Base-by-base conservation (phyloP, 2,888 invertebrate genomes). In the Epirrhoe tristata region DNA sequence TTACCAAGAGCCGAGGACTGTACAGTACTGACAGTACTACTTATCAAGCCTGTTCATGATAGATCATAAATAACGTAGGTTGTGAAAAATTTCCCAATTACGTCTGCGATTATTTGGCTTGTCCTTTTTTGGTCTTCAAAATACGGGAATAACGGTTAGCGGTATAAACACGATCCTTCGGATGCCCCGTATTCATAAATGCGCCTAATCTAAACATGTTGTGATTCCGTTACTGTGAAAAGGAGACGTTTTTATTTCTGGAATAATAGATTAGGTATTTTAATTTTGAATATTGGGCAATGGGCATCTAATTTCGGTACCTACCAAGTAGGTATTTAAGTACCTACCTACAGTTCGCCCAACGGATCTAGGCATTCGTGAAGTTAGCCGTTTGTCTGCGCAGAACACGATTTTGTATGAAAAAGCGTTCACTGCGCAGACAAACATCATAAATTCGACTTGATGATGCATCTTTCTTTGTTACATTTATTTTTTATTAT, bases 111-210 rank as follows among this genome's bases (percentile, higher is more conserved):
- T 65, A 66, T 63, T 67, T 66, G 24, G 50, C 24, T 58, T 53
- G 53, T 58, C 66, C 16, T 63, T 68, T 66, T 65, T 55, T 66
- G 62, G 69, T 70, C 65, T 55, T 67, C 59, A 68, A 67, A 70
- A 70, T 66, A 63, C 43, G 62, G 58, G 32, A 69, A 69, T 75
- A 79, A 80, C 81, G 73, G 80, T 75, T 66, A 46, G 54, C 48
- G 43, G 63, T 63, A 68, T 58, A 69, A 63, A 62, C 36, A 69
- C 64, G 71, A 66, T 65, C 67, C 55, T 72, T 70, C 66, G 58
- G 64, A 57, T 53, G 52, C 66, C 50, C 5, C 57, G 48, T 63
- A 59, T 55, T 63, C 56, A 52, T n/a, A 43, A 59, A 55, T 36
- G 24, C 43, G 12, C 31, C 10, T 24, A 51, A 10, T 43, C 12